Conservation (phyloP, 2,888 invertebrate genomes). For the Dynastes grantii region DNA sequence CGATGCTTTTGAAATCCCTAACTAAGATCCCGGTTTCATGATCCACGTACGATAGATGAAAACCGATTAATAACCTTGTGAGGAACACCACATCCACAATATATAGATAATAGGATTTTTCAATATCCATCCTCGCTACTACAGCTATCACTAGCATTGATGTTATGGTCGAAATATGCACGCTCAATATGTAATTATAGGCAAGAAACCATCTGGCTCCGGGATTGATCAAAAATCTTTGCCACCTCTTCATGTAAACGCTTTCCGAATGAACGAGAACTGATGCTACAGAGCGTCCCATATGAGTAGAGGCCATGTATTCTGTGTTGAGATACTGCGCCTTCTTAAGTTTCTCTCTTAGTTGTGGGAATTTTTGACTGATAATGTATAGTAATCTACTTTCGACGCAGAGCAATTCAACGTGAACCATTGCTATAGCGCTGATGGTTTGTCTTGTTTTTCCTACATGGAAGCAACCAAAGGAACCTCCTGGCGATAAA, state of each 20-base stretch:
- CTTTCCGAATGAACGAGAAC: not conserved
- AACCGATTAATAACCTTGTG: constrained; percentile 34
- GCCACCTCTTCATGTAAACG: constrained; percentile 21
- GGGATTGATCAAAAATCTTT: constrained; percentile 44
- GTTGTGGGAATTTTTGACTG: constrained; percentile 21
- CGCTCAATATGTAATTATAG: constrained; percentile 40
- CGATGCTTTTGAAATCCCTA: constrained; percentile 25
- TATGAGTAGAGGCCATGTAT: constrained; percentile 18
- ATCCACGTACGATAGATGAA: constrained; percentile 41
- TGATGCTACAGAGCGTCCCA: not conserved
- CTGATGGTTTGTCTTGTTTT: constrained; percentile 52
- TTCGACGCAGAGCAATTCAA: constrained; percentile 50
- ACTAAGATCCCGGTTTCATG: constrained; percentile 48
- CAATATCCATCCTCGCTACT: constrained; percentile 7
- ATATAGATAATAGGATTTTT: constrained; percentile 28
- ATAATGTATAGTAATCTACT: constrained; percentile 22
- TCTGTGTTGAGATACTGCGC: constrained; percentile 41
- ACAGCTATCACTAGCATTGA: constrained; percentile 43
- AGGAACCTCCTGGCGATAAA: constrained; percentile 36
- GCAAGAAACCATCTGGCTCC: constrained; percentile 16
- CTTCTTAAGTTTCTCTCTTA: constrained; percentile 37
- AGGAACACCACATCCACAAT: constrained; percentile 45
- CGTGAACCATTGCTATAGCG: constrained; percentile 53
- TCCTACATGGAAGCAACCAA: constrained; percentile 33
- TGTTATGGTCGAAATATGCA: constrained; percentile 34